Evolutionary conservation across 2,888 invertebrate species (phyloP), one percentile per base, ranked within the genome.

Genomic region (Troglohyphantes excavatus): DNA sequence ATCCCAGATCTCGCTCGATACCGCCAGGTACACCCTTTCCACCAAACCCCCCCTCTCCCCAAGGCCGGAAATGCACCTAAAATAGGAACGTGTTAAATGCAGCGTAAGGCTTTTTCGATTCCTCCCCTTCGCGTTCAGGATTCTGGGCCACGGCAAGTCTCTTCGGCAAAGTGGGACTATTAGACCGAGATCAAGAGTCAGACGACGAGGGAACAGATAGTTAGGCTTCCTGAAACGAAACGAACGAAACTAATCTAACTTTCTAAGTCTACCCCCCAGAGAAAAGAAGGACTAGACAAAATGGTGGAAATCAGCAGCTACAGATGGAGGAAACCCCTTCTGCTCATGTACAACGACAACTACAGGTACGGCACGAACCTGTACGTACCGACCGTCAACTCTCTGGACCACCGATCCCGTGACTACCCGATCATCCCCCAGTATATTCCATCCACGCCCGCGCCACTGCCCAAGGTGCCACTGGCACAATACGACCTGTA

Each of bases 291-390:
- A 63, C 26, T 59, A 29, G 19, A 19, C 75, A 87, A 53, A 43
- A 89, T 89, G 82, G 70, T 81, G 72, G 85, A 90, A 61, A 73
- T 85, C 9, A 70, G 75, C 29, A 70, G 75, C 43, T 86, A 29
- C 82, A 39, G 84, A 61, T 92, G 92, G 92, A 87, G 91, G 23
- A 90, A 92, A 65, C 92, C 92, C 21, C 90, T 91, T 23, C 90
- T 89, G 17, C 65, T 85, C 17, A 92, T 92, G 91, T 92, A 92
- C 89, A 87, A 90, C 70, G 91, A 92, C 79, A 92, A 92, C 81
- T 92, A 92, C 87, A 90, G 91, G 27, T 92, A 91, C 53, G 92
- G 92, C 13, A 91, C 91, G 39, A 90, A 90, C 29, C 90, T 92
- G 39, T 92, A 92, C 68, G 86, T 78, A 43, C 82, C 86, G 6